Base-by-base conservation (phyloP, 2,888 invertebrate species). In the Anthoptus insignis region DNA sequence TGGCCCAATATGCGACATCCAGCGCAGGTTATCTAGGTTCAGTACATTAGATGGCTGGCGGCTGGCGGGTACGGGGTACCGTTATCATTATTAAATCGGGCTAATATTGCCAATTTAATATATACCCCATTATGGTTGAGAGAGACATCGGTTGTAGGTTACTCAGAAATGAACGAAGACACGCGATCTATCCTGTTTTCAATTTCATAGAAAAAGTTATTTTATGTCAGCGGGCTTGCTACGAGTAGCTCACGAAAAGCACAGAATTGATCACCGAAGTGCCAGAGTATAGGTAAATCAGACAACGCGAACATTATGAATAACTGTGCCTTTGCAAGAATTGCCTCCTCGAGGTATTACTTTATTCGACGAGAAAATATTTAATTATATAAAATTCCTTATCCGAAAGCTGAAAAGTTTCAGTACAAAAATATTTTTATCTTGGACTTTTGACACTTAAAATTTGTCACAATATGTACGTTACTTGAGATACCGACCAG, bases 171-270 rank as follows among this genome's bases (percentile, higher is more conserved):
- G 82, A 81, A 82, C 67, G 70, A 58, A 67, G 70, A 75, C 91
- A 91, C 91, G 91, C 91, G 81, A 90, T 80, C 81, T 65, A 42
- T 69, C 74, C 77, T 76, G 74, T 86, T 89, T 89, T 90, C 87
- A 90, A 91, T 91, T 89, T 89, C 85, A 85, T 87, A 88, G 83
- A 82, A 78, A 84, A 89, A 88, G 84, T 88, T 89, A 87, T 86
- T 87, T 86, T 83, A 86, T 84, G 83, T 81, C 77, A 77, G 75
- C 79, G 70, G 73, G 70, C 79, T 81, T 81, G 81, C 83, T 79
- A n/a, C n/a, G n/a, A n/a, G n/a, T n/a, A 75, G 76, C 82, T 82
- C 87, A 88, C 87, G 89, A 75, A 84, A 79, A 79, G 76, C 76
- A 69, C 73, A 74, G 74, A 79, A 86, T 86, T 86, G 82, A 85